Evolutionary conservation across 2,888 invertebrate genomes (phyloP).

Genomic region (Adelognathus sp.): DNA sequence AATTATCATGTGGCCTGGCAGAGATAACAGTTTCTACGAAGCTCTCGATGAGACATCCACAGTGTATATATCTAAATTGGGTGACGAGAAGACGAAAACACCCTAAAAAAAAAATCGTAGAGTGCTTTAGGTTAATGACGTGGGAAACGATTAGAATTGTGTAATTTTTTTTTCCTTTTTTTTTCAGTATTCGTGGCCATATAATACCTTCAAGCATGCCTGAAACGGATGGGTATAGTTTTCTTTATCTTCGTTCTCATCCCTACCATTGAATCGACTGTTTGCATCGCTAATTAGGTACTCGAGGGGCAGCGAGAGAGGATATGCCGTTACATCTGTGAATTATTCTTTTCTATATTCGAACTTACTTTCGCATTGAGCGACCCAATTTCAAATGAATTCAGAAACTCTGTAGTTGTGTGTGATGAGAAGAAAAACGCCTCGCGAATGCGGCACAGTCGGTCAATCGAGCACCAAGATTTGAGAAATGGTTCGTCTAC

Average conservation of each 20-base stretch:
- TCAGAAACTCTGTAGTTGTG: too few relatives aligned
- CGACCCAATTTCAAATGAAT: slow-evolving; percentile 1
- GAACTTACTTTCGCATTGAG: neutral
- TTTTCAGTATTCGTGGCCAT: too few relatives aligned
- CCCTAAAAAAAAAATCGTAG: neutral
- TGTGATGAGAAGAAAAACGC: too few relatives aligned
- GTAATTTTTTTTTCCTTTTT: neutral
- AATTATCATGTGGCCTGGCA: too few relatives aligned
- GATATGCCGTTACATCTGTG: neutral
- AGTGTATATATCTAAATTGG: too few relatives aligned
- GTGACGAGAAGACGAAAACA: neutral
- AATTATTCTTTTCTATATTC: neutral
- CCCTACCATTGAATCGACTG: slow-evolving; percentile 21
- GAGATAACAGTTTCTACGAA: too few relatives aligned
- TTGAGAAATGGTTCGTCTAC: too few relatives aligned
- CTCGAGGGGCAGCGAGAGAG: slow-evolving; percentile 1
- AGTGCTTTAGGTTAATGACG: neutral
- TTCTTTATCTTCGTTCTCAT: neutral
- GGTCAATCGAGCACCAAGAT: too few relatives aligned
- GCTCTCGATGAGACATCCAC: too few relatives aligned
- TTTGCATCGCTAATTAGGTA: slow-evolving; percentile 42
- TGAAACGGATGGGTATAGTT: neutral
- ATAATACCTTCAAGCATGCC: neutral
- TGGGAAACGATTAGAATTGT: neutral
- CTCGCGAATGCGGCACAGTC: too few relatives aligned